Evolutionary conservation across 2,888 invertebrate genomes (phyloP), one percentile per base, ranked within the genome.

Genomic region (Lottia scabra): DNA sequence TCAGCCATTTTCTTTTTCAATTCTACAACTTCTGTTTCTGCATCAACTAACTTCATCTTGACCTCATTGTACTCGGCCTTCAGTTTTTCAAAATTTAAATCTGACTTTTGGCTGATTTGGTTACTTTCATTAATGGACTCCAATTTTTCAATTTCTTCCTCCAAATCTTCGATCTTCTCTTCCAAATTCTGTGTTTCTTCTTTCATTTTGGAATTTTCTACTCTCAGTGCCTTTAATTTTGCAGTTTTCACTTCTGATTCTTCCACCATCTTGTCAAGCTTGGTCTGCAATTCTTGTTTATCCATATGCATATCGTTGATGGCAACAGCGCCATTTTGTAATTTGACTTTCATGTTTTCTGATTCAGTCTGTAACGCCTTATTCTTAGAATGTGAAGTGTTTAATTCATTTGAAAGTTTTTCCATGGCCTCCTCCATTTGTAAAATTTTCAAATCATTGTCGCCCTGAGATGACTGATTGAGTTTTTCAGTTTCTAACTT

Each of bases 251-350:
- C 76, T 44, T 73, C 74, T 10, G 80, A 45, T 43, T 82, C 79
- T 63, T 78, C 75, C 72, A 81, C 75, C 23, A 72, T 70, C 46
- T 72, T 70, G 30, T 67, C 70, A 45, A 85, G 68, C 27, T 79
- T 77, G 13, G 80, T 79, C 68, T 80, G 71, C 43, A 85, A 74
- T 62, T 87, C 86, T 68, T 83, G 79, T 62, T 85, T 85, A 72
- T 87, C 87, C 87, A 86, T 87, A 72, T 87, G 86, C 6, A 86
- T 73, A 65, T 86, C 82, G 78, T 87, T 87, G 15, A 87, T 73
- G 19, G 84, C 81, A 70, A 81, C 67, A 12, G 84, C 85, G 69
- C 82, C 82, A 16, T 81, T 80, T 63, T 79, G 75, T 62, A 85
- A 69, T 68, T 86, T 85, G 46, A 77, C 80, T 70, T 80, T 83